These are phyloP conservation scores for Oscheius sp. DNA, from an alignment of 2,888 invertebrate genomes.

Conservation along the genomic window DNA sequence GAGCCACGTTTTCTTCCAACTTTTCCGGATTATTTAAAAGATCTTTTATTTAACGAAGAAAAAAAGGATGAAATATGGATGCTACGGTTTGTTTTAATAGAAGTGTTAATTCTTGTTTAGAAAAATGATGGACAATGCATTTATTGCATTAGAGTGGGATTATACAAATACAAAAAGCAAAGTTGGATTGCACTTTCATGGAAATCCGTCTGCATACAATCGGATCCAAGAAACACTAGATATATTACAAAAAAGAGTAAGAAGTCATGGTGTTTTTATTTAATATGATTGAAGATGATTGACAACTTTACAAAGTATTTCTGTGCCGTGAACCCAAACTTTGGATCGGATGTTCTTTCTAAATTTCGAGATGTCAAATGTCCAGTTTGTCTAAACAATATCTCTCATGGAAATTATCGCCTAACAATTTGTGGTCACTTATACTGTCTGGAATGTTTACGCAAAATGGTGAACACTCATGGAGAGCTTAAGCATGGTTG, in stretches of 20 bases:
- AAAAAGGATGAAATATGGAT: background rate
- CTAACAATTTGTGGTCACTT: background rate
- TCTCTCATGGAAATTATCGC: constrained; percentile 1
- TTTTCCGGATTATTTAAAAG: background rate
- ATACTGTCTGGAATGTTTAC: constrained; percentile 6
- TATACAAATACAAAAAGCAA: background rate
- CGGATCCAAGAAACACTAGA: background rate
- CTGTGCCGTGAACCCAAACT: too few relatives aligned
- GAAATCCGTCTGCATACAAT: background rate
- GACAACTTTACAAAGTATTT: background rate
- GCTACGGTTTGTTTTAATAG: background rate
- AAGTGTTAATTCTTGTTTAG: background rate
- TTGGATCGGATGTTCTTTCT: too few relatives aligned
- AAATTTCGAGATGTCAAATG: too few relatives aligned
- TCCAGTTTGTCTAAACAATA: background rate
- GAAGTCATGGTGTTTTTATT: too few relatives aligned
- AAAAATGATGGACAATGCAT: background rate
- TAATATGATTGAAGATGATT: background rate
- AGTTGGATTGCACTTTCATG: background rate
- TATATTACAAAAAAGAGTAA: background rate
- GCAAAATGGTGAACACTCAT: background rate
- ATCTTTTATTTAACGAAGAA: background rate
- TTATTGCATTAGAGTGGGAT: background rate
- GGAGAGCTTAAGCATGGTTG: background rate
- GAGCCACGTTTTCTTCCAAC: constrained; percentile 1